Evolutionary conservation across 2,113 vertebrate species (phyloP).

Genomic region (Gallinago media): DNA sequence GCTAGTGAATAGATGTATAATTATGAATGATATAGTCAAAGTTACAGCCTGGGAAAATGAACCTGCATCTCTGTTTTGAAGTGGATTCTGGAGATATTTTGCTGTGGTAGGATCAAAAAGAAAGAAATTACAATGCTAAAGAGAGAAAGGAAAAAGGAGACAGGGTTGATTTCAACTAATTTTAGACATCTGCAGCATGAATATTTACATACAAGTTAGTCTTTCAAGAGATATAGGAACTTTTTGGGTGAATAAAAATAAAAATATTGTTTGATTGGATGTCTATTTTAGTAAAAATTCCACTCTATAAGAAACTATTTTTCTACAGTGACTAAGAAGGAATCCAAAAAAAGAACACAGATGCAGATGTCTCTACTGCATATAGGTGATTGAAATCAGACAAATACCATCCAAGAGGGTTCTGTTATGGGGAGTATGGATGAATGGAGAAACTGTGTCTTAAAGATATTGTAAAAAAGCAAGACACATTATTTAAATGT

Average conservation of each 20-base stretch:
- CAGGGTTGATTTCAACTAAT: not conserved
- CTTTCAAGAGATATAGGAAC: not conserved
- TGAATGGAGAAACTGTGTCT: not conserved
- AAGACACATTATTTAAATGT: not conserved
- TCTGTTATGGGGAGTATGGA: not conserved
- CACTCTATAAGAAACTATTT: not conserved
- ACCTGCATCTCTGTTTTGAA: not conserved
- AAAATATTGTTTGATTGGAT: not conserved
- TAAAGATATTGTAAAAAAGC: not conserved
- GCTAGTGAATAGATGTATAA: not conserved
- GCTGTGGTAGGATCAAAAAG: not conserved
- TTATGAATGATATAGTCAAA: not conserved
- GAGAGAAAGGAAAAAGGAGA: not conserved
- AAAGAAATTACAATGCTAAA: not conserved
- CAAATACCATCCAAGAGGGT: not conserved
- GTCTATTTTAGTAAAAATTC: not conserved
- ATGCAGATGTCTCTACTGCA: not conserved
- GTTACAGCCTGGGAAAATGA: not conserved
- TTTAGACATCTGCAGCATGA: constrained; percentile 19
- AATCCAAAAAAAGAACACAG: not conserved
- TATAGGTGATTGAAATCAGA: not conserved
- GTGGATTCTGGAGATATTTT: not conserved
- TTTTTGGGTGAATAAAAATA: not conserved
- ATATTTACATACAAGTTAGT: constrained; percentile 11
- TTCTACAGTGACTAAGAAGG: not conserved